Conservation (phyloP, 2,888 invertebrate genomes). For the Polyploca ridens region DNA sequence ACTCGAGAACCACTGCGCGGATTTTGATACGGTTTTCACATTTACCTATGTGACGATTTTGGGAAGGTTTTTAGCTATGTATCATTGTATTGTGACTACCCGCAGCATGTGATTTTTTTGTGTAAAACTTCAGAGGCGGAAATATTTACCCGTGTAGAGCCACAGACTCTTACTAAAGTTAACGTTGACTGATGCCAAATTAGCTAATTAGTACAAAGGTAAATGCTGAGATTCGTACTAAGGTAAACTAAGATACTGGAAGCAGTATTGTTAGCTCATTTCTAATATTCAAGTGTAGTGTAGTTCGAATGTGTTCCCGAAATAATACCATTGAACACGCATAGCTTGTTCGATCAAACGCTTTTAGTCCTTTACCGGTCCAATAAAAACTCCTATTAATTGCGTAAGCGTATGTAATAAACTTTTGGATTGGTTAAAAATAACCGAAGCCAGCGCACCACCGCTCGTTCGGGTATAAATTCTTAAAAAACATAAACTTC, state of each 20-base stretch:
- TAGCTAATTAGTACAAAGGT: no score
- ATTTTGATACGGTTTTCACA: no score
- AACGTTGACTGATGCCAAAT: no score
- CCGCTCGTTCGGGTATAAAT: conserved; percentile 71
- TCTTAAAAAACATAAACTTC: conserved; percentile 83
- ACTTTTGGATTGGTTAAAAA: conserved; percentile 81
- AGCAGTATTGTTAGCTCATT: neutral
- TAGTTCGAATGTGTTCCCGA: conserved; percentile 41
- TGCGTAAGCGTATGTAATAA: conserved; percentile 82
- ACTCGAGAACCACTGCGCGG: no score
- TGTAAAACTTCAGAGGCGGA: no score
- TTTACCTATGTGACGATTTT: no score
- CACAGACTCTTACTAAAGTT: no score
- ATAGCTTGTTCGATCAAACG: conserved; percentile 65
- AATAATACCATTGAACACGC: conserved; percentile 48
- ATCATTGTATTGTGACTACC: no score
- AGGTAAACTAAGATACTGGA: neutral
- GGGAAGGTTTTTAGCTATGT: no score
- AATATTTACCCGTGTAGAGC: no score
- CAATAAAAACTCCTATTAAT: conserved; percentile 83
- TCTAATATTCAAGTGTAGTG: conserved; percentile 11
- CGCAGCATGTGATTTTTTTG: no score
- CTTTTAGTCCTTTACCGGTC: conserved; percentile 78
- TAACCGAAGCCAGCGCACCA: conserved; percentile 70
- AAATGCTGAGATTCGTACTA: no score